Base-by-base conservation (phyloP, 2,888 invertebrate genomes). In the Aleiodes testaceus region DNA sequence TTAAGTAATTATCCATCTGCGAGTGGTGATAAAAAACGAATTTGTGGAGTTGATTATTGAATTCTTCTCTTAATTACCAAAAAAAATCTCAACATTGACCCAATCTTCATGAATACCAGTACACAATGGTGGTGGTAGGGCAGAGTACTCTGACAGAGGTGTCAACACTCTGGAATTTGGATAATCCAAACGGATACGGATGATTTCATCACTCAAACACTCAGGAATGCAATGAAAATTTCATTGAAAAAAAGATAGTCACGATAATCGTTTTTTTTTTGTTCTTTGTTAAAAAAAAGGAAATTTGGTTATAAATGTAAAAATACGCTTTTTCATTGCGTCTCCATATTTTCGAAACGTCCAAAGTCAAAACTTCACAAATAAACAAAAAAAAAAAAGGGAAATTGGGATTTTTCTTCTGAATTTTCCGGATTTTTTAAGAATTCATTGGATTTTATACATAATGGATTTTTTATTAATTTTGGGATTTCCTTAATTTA, bases 81-180 rank as follows among this genome's bases (percentile, higher is more conserved):
- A 20, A 22, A 52, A 61, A 2, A 11, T 52, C 18, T 49, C 20
- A 22, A 30, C 1, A 26, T 59, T n/a, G 16, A 30, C 22, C 50
- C 5, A 49, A 22, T 22, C 36, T 16, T 9, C 30, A 63, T 16
- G 42, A 61, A 12, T 36, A 42, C 59, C 18, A n/a, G 12, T 26
- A 30, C 6, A n/a, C 18, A 61, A 6, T 61, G 20, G 18, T 18
- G 12, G 47, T 44, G 18, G 72, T 77, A 67, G 77, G 76, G 74
- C 75, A 78, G 78, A 80, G 77, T 70, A 76, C 76, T 77, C 79
- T 82, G 81, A 82, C 78, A 76, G 77, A 81, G 82, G 83, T 84
- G 83, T 85, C 84, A 84, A 86, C 83, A 84, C 80, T 85, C 77
- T 79, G 85, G 85, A 86, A 85, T 86, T 84, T 80, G 78, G 81